Base-by-base conservation (phyloP, 2,888 invertebrate genomes). In the Papilio elwesi region DNA sequence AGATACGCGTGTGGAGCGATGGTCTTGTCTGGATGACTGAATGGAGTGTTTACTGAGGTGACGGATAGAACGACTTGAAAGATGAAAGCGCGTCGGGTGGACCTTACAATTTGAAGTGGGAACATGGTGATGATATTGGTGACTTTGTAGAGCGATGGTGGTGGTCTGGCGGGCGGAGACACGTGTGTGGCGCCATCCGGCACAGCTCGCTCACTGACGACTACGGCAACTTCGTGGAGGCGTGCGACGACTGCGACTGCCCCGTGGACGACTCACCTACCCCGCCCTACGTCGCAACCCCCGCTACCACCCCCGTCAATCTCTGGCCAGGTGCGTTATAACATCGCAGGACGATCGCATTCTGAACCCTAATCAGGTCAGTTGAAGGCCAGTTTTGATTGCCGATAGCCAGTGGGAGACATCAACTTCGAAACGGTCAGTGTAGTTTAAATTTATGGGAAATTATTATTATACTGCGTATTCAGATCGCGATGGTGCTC, bases 221-320 rank as follows among this genome's bases (percentile, higher is more conserved):
- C 86, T 94, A 94, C 88, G 94, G 94, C 71, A 94, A 94, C 90
- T 94, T 93, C 85, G 88, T 93, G 75, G 93, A 86, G 80, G 81
- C 84, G 80, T 89, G 89, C 74, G 91, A 86, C 83, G 87, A 91
- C 87, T 92, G 92, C 90, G 92, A 92, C 87, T 92, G 93, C 76
- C 88, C 90, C 74, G 81, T 77, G 63, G 79, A 77, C 76, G 79
- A 77, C 75, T 57, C 72, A 69, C 75, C 75, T 77, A 71, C 75
- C 72, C 71, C 72, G 76, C 72, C 75, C 26, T 26, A 26, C 26
- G 26, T 26, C 77, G 64, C 74, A 76, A 66, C 66, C 78, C 71
- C 38, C 77, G 70, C 77, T 78, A 74, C 66, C 51, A 51, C 69
- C 15, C 74, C 72, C 64, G 47, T 65, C 49, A 4, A 74, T 36